Evolutionary conservation across 2,113 vertebrate genomes (phyloP), one percentile per base, ranked within the genome.

Genomic region (Centropus bengalensis): DNA sequence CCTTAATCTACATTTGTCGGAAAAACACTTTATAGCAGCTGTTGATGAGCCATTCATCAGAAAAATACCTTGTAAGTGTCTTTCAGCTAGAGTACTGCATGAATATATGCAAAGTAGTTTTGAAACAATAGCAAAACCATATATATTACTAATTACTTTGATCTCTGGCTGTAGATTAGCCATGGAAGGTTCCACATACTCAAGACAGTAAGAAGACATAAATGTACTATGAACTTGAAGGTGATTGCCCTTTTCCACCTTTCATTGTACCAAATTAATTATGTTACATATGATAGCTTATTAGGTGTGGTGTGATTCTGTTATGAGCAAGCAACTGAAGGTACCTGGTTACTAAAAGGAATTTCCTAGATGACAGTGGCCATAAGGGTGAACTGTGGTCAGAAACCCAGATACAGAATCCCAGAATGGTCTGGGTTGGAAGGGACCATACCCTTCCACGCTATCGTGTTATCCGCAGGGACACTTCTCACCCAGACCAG

Each of bases 11-110:
- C 94, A 80, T 89, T 87, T 97, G 67, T 80, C 66, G 93, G 94
- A 92, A 92, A 97, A 94, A 18, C 86, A 92, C 95, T 97, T 96
- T 96, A 66, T 96, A 95, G 92, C 92, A 97, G 70, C 94, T 96
- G 96, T 91, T 97, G 94, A 86, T 97, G 96, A 96, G 33, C 89
- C 90, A 77, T 92, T 96, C 94, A 95, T 96, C 96, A 97, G 86
- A 94, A 93, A 93, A 94, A 93, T 45, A 77, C 62, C 77, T 96
- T 98, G 91, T 97, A 96, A 97, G 95, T 97, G 92, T 94, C 71
- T 93, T 96, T 97, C 92, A 96, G 96, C 78, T 92, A 89, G 96
- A 93, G 24, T 79, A 70, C 87, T 98, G 96, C 96, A 97, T 96
- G 97, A 82, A 58, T 87, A 49, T 86, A 59, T 93, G 75, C 93